Percentiles rank a stretch among this genome's conserved stretches.
Evolutionary conservation across 2,113 vertebrate species (phyloP).

Genomic region (Murina feae): DNA sequence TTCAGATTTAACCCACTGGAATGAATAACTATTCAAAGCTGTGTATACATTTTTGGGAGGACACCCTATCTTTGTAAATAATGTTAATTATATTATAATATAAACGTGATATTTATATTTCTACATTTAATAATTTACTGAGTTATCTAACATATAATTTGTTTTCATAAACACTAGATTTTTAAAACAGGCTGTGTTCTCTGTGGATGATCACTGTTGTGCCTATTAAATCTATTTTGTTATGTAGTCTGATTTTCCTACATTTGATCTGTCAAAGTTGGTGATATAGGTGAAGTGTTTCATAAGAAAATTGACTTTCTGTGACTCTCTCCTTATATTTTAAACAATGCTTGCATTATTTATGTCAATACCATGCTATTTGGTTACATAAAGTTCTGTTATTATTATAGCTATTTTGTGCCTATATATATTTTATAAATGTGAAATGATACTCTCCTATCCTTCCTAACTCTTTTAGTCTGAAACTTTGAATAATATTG

Average conservation of each 20-base stretch:
- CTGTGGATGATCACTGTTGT: not conserved
- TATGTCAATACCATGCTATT: slow-evolving; percentile 18
- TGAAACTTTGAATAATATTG: slow-evolving; percentile 16
- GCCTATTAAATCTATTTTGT: not conserved
- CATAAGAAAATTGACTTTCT: not conserved
- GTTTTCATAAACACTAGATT: slow-evolving; percentile 11
- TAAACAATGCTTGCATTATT: slow-evolving; percentile 29
- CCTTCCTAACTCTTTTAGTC: not conserved
- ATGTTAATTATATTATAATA: not conserved
- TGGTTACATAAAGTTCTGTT: not conserved
- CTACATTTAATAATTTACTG: not conserved
- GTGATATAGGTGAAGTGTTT: not conserved
- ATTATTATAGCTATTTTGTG: not conserved
- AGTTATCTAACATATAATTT: not conserved
- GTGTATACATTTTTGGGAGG: no score
- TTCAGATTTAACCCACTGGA: no score
- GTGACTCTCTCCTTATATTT: not conserved
- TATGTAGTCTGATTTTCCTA: not conserved
- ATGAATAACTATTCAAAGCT: no score
- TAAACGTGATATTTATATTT: not conserved
- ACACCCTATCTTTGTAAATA: not conserved
- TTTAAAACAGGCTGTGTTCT: not conserved
- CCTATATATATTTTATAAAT: not conserved
- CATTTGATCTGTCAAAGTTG: slow-evolving; percentile 6
- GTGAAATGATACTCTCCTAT: not conserved